Conservation (phyloP, 1,140 invertebrate genomes). For the Bombyx mandarina region DNA sequence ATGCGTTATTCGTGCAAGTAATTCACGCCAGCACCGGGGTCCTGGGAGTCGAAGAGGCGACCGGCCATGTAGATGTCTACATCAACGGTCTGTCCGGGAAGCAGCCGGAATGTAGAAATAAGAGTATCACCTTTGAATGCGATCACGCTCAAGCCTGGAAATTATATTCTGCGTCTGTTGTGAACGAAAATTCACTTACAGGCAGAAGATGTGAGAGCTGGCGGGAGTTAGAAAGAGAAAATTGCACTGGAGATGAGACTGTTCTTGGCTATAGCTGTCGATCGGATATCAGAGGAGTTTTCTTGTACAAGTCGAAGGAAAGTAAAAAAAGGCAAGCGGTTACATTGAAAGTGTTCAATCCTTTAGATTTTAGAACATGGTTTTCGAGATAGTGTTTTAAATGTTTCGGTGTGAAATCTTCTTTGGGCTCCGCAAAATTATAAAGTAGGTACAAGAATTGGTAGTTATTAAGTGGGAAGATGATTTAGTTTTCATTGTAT, state of each 20-base stretch:
- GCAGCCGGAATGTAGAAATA: slow-evolving; percentile 41
- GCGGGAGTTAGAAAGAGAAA: slow-evolving; percentile 26
- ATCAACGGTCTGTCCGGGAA: slow-evolving; percentile 35
- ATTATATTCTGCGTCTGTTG: slow-evolving; percentile 35
- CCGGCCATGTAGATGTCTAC: slow-evolving; percentile 55
- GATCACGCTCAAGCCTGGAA: slow-evolving; percentile 48
- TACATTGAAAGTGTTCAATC: slow-evolving; percentile 30
- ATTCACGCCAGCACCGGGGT: slow-evolving; percentile 63
- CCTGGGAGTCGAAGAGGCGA: slow-evolving; percentile 50
- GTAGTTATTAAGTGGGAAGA: too few species aligned
- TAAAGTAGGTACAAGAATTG: too few species aligned
- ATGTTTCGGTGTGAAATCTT: too few species aligned
- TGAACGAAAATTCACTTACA: slow-evolving; percentile 21
- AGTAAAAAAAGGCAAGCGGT: slow-evolving; percentile 1
- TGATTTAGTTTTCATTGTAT: too few species aligned
- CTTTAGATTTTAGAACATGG: slow-evolving; percentile 35
- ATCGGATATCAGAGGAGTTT: slow-evolving; percentile 31
- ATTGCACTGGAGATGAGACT: slow-evolving; percentile 34
- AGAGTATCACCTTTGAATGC: slow-evolving; percentile 36
- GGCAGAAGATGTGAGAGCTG: slow-evolving; percentile 32
- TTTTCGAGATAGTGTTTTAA: slow-evolving; percentile 3
- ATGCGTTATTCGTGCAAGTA: slow-evolving; percentile 66
- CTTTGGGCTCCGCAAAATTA: too few species aligned
- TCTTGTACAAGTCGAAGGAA: slow-evolving; percentile 32
- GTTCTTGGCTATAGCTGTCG: slow-evolving; percentile 33